Evolutionary conservation across 2,888 invertebrate species (phyloP), one percentile per base, ranked within the genome.

Genomic region (Drosophila paucipuncta): DNA sequence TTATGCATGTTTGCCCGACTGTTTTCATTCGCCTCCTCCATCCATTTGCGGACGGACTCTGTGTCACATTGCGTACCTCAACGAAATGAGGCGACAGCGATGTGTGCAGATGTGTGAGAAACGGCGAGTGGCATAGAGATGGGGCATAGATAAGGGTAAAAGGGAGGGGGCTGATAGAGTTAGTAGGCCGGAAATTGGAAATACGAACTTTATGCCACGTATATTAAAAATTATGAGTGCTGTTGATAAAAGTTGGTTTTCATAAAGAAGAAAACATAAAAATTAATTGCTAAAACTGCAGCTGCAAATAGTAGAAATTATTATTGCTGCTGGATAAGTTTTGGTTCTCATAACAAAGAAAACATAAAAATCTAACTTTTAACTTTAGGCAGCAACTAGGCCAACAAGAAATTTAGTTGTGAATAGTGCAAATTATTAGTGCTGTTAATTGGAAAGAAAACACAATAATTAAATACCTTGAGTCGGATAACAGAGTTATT

Each of bases 1-100:
- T 70, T 60, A 80, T 79, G 66, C 70, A 78, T 80, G 75, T 78
- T 73, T 58, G 79, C 67, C 49, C 50, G 41, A 28, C 68, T 80
- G 59, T 65, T 64, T 66, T 35, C 30, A 5, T 11, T 28, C 31
- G 61, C 53, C 43, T 52, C n/a, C 22, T 11, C 18, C 54, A 16
- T 53, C 6, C 16, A 22, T 30, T 39, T 41, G 41, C 59, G 63
- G 18, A 39, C 47, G n/a, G 31, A 28, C 53, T 49, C 30, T 25
- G 13, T 22, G 37, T 55, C 65, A 54, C 77, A 69, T 16, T 25
- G 47, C 16, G 47, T 47, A 47, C 47, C 47, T 47, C 50, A 70
- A 65, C 77, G 62, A 81, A 76, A 79, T 87, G 68, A 72, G 81
- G 79, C 70, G 31, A 31, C 43, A 22, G 57, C 13, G 16, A 41